Conservation (phyloP, 2,888 invertebrate species). For the Mystacides longicornis region DNA sequence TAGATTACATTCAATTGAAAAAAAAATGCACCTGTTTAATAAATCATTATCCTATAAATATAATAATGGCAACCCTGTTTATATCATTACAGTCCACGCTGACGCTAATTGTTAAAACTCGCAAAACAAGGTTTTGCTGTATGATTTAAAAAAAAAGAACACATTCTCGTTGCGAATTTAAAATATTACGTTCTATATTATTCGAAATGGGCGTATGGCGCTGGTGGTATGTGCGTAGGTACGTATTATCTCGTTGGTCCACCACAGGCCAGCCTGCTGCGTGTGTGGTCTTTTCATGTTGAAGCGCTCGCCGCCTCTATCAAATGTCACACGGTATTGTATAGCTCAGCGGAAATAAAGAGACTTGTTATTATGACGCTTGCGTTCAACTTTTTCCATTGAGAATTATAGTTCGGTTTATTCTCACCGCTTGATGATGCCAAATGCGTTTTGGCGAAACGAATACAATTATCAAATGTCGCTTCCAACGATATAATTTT, state of each 20-base stretch:
- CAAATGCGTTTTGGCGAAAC: too few relatives aligned
- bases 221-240: too few relatives aligned
- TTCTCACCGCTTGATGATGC: too few relatives aligned
- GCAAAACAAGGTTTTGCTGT: not conserved
- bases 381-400: too few relatives aligned
- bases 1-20: too few relatives aligned
- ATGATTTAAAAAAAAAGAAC: not conserved
- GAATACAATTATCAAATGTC: too few relatives aligned
- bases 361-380: not conserved
- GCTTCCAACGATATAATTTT: too few relatives aligned
- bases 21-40: too few relatives aligned
- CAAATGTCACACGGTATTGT: not conserved
- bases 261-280: not conserved
- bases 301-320: not conserved
- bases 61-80: too few relatives aligned
- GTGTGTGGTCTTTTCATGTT: conserved; percentile 2
- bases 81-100: not conserved
- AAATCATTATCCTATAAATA: too few relatives aligned
- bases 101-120: not conserved
- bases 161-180: not conserved
- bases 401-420: too few relatives aligned
- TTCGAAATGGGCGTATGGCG: conserved; percentile 1
- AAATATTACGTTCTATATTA: not conserved
- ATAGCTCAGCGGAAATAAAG: not conserved
- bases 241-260: not conserved